Evolutionary conservation across 2,797 vertebrate genomes (phyloP), one percentile per base, ranked within the genome.

Genomic region (Adelosebastes latens): DNA sequence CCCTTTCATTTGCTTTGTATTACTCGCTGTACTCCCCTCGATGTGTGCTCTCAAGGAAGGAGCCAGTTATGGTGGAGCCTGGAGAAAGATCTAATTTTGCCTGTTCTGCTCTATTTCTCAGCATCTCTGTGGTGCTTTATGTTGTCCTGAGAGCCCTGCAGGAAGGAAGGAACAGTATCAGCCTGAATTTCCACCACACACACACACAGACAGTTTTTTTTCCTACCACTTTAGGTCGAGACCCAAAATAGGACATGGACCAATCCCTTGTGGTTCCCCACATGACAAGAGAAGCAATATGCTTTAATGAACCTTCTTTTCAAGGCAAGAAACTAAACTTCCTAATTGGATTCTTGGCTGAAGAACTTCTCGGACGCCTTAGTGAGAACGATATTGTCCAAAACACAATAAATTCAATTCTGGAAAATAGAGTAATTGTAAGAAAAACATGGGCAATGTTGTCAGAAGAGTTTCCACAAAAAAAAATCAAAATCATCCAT

Each of bases 21-120:
- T 74, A 61, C 46, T 58, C 18, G 34, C 16, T 77, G 49, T 85
- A 12, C 70, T 80, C 24, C 55, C 53, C 46, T 61, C 29, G 29
- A 75, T 76, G 63, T 77, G 69, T 86, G 72, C 81, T 79, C 79
- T 88, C 73, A 84, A 87, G 55, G 59, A 87, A 82, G 70, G 71
- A 84, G 62, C 16, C 55, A 72, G 85, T 71, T 72, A 81, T 67
- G 70, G 62, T 36, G 39, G 55, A 83, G 85, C 77, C 86, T 76
- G 84, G 52, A 90, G 83, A 92, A 89, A 89, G 78, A 84, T 88
- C 88, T 84, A 81, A 93, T 89, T 88, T 86, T 72, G 86, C 87
- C 22, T 42, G 91, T 93, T 94, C 87, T 92, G 94, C 92, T 93
- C 91, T 90, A 88, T 88, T 94, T 94, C 87, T 85, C 88, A 72